Conservation (phyloP, 2,113 vertebrate genomes). For the Upupa epops region DNA sequence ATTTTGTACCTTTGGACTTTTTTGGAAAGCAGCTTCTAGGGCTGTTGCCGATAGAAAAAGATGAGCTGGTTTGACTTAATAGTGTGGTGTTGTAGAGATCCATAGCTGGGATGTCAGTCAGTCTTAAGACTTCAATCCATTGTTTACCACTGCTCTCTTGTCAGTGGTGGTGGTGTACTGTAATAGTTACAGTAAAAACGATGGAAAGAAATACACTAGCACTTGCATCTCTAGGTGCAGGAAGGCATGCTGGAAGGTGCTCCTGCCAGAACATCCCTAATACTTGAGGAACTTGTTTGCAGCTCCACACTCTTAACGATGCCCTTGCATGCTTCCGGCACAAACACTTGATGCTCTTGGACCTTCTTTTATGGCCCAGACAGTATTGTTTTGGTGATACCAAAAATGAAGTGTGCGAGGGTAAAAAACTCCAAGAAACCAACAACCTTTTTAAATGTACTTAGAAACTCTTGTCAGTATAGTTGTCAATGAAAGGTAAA, state of each 20-base stretch:
- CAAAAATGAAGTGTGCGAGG: background rate
- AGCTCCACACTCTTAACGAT: background rate
- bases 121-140: background rate
- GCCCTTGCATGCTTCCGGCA: background rate
- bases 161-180: background rate
- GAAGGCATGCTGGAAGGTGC: background rate
- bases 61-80: background rate
- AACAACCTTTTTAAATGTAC: background rate
- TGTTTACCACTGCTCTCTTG: background rate
- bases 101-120: background rate
- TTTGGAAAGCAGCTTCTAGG: background rate
- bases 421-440: background rate
- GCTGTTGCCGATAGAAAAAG: background rate
- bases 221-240: background rate
- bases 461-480: background rate
- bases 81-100: background rate
- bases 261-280: background rate
- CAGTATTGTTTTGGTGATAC: background rate
- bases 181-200: background rate
- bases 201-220: background rate
- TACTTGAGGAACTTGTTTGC: background rate
- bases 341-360: background rate
- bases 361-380: background rate
- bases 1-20: background rate
- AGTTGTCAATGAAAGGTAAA: background rate